phyloP scores from a whole-genome alignment of 2,888 invertebrate genomes.

The Ephialtes manifestator region DNA sequence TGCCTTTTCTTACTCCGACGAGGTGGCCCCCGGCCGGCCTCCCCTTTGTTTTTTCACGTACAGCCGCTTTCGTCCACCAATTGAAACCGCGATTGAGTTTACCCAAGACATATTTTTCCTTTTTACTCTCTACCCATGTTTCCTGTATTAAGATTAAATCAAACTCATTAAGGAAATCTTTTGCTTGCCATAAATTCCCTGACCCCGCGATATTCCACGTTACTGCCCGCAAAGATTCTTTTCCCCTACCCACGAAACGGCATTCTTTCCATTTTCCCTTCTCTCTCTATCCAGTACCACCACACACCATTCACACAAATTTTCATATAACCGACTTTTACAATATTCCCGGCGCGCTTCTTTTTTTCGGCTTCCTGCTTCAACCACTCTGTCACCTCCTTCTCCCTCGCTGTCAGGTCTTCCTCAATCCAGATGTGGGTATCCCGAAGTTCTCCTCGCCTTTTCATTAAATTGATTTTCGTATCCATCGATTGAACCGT shows the following conservation, averaged over 20 bases:
- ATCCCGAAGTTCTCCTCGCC: neutral
- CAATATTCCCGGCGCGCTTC: slow-evolving; percentile 13
- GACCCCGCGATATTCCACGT: slow-evolving; percentile 50
- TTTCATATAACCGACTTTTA: slow-evolving; percentile 23
- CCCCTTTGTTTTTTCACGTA: slow-evolving; percentile 2
- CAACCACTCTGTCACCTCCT: too few relatives aligned
- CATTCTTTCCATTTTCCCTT: slow-evolving; percentile 23
- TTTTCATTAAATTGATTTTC: slow-evolving; percentile 24
- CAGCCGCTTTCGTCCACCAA: slow-evolving; percentile 29
- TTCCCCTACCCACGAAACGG: slow-evolving; percentile 27
- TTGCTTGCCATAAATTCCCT: slow-evolving; percentile 5
- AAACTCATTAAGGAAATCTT: slow-evolving; percentile 2
- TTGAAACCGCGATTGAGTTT: neutral
- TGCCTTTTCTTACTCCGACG: slow-evolving; percentile 35
- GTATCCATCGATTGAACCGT: neutral
- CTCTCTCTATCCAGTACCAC: slow-evolving; percentile 49
- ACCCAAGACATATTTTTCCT: neutral
- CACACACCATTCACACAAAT: neutral
- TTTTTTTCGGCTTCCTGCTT: slow-evolving; percentile 12
- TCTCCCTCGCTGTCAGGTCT: slow-evolving; percentile 48
- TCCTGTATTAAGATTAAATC: slow-evolving; percentile 56
- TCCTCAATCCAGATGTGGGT: slow-evolving; percentile 28
- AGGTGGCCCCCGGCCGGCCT: slow-evolving; percentile 42
- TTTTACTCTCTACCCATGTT: slow-evolving; percentile 43
- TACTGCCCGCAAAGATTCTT: neutral